Evolutionary conservation across 2,113 vertebrate species (phyloP), one percentile per base, ranked within the genome.

Genomic region (Anas platyrhynchos): DNA sequence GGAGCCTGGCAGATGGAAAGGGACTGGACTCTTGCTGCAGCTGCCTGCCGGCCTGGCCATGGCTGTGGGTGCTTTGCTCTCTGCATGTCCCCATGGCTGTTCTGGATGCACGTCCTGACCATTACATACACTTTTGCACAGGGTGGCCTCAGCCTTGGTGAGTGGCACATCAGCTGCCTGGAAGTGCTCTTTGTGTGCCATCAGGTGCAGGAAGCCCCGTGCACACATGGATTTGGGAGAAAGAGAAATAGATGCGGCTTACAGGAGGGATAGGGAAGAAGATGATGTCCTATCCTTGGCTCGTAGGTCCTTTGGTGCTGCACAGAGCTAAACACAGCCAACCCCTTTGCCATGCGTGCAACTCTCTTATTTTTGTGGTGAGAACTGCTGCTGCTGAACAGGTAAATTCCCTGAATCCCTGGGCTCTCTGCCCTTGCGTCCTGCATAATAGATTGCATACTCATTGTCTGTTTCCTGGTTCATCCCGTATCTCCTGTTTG

Each of bases 61-160:
- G n/a, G 18, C 58, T 73, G 67, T 2, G 14, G 1, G 58, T 61
- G 77, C 31, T 68, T 55, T 65, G 22, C 26, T 44, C 3, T 62
- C 55, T 3, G 1, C 43, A 16, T 52, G 13, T 22, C 32, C 13
- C 26, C 12, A 0, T 7, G 36, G 9, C 2, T 1, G 6, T 72
- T 66, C 54, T 58, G 43, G 36, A 36, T 32, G 2, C 23, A 67
- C 1, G 7, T 56, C 44, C 36, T 43, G n/a, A 61, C n/a, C 69
- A 41, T n/a, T 16, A 36, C 43, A 61, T 68, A 58, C 9, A 13
- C 38, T 55, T 82, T 46, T 34, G 36, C 22, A 20, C 27, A 27
- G 13, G 25, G 41, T 38, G 67, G 44, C 31, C 46, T 74, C 61
- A 61, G 83, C 58, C 54, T 56, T 50, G 46, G 21, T 41, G 44